Evolutionary conservation across 2,797 vertebrate species (phyloP).

Genomic region (Ctenopoma kingsleyae): DNA sequence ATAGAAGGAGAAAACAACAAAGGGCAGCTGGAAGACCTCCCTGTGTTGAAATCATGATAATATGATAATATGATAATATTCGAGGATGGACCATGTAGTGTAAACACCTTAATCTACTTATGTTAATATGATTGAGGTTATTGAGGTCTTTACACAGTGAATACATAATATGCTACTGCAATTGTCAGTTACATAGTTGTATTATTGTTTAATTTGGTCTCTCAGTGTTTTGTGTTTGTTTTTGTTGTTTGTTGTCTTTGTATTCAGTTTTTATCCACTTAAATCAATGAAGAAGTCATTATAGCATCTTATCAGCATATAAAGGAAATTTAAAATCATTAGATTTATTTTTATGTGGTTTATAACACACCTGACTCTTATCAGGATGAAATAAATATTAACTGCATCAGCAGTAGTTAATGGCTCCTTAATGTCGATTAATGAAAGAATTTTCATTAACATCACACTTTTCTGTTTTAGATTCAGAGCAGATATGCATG

Average conservation of each 20-base stretch:
- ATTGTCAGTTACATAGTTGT: not conserved
- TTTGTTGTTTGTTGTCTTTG: too few species aligned
- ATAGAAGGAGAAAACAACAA: constrained; percentile 38
- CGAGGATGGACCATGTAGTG: constrained; percentile 24
- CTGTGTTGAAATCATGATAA: constrained; percentile 36
- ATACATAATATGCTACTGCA: constrained; percentile 2
- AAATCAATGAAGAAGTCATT: not conserved
- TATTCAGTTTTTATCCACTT: not conserved
- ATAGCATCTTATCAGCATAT: constrained; percentile 2
- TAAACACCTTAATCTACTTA: constrained; percentile 66
- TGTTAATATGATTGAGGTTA: constrained; percentile 52
- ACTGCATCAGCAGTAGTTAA: not conserved
- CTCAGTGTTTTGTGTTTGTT: too few species aligned
- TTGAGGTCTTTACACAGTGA: constrained; percentile 38
- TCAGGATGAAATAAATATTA: constrained; percentile 2
- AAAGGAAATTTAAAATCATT: not conserved
- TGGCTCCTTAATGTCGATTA: not conserved
- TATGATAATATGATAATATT: constrained; percentile 63
- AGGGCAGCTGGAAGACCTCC: constrained; percentile 31
- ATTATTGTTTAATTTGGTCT: not conserved
- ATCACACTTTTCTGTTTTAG: not conserved
- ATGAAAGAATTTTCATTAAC: not conserved
- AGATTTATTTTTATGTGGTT: constrained; percentile 1
- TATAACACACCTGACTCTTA: not conserved
- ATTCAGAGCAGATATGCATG: not conserved